These are phyloP conservation scores for Synodontis membranacea DNA, from an alignment of 2,113 vertebrate species.

Conservation along the genomic window DNA sequence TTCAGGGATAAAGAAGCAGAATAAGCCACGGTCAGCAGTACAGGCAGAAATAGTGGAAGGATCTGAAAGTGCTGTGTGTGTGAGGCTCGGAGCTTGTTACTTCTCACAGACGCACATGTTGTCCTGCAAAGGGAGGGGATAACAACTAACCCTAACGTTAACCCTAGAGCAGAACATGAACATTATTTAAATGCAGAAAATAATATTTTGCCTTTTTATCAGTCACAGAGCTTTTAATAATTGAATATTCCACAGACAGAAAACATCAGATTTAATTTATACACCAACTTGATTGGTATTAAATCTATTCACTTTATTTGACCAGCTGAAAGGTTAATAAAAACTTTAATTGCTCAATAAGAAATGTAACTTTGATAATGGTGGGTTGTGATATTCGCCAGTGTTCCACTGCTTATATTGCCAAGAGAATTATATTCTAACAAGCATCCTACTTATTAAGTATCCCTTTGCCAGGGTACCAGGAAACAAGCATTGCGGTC, in stretches of 20 bases:
- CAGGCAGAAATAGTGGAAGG: constrained; percentile 4
- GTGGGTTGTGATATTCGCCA: background rate
- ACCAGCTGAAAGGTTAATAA: background rate
- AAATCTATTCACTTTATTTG: background rate
- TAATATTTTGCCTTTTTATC: too few relatives aligned
- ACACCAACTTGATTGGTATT: background rate
- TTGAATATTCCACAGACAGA: background rate
- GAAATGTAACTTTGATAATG: background rate
- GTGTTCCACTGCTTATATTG: too few relatives aligned
- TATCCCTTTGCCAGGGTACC: background rate
- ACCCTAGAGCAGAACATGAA: too few relatives aligned
- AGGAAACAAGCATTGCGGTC: background rate
- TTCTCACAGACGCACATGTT: background rate
- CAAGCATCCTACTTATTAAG: background rate
- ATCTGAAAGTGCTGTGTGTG: constrained; percentile 14
- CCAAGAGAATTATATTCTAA: too few relatives aligned
- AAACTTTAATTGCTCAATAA: background rate
- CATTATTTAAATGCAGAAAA: background rate
- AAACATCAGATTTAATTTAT: background rate
- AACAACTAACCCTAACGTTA: too few relatives aligned
- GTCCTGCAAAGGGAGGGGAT: background rate
- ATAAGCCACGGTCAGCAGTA: background rate
- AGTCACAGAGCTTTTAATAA: background rate
- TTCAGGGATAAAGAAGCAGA: background rate
- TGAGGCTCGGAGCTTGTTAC: background rate